Conservation (phyloP, 2,797 vertebrate genomes). For the Mico argentatus region DNA sequence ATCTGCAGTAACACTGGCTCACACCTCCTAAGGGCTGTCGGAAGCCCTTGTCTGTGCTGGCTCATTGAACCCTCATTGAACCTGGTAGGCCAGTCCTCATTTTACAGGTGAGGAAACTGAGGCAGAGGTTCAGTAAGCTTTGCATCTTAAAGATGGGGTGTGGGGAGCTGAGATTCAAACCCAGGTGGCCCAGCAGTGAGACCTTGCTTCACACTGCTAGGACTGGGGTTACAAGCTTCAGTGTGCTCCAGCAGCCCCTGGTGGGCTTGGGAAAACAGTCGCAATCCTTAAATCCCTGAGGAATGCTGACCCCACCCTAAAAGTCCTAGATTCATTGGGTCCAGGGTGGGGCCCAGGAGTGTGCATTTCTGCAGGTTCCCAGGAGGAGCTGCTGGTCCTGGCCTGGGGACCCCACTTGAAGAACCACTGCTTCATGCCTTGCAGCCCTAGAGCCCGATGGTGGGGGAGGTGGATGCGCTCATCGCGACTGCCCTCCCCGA, state of each 20-base stretch:
- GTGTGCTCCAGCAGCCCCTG: fast-evolving
- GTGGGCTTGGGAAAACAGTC: not conserved
- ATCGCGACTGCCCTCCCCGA: fast-evolving
- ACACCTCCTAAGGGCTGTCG: fast-evolving
- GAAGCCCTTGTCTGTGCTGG: not conserved
- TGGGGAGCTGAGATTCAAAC: not conserved
- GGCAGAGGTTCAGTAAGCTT: not conserved
- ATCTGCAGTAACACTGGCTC: not conserved
- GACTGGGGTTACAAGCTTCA: not conserved
- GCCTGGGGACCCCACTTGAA: not conserved
- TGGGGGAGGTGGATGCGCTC: not conserved
- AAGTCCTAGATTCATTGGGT: not conserved
- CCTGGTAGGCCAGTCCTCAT: not conserved
- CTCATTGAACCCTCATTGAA: fast-evolving
- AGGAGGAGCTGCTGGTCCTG: not conserved
- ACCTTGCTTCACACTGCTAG: not conserved
- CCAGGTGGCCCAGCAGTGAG: fast-evolving
- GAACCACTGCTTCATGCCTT: not conserved
- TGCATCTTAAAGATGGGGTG: fast-evolving
- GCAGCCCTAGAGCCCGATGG: not conserved
- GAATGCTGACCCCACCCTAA: not conserved
- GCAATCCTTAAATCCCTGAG: fast-evolving
- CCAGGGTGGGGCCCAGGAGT: not conserved
- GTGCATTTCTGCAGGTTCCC: not conserved
- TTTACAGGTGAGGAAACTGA: not conserved